Base-by-base conservation (phyloP, 2,113 vertebrate genomes). In the Electrona antarctica region DNA sequence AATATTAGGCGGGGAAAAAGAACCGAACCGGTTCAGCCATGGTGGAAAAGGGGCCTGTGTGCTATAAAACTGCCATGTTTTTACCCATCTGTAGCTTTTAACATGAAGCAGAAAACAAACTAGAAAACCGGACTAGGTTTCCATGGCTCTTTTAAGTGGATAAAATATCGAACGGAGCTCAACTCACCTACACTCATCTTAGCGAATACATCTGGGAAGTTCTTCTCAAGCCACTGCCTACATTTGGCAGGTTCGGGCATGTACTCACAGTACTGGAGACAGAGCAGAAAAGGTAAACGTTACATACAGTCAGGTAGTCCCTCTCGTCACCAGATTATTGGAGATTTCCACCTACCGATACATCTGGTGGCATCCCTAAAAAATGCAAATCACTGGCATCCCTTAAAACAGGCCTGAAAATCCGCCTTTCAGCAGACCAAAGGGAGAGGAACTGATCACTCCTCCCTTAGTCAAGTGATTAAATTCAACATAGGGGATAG, bases 211-310 rank as follows among this genome's bases (percentile, higher is more conserved):
- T 96, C 95, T 71, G 98, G 98, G 78, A 98, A 99, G 90, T 99
- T 99, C 91, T 99, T 99, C 93, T 98, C 98, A 81, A 99, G 93
- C 98, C 98, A 99, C 7, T 98, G 97, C 81, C 97, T 95, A 87
- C 98, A 99, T 89, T 99, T 99, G 84, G 96, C 91, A 15, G 97
- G 96, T 88, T 99, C 97, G 7, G 98, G 98, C 98, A 99, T 99
- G 81, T 99, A 99, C 92, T 99, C 97, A 59, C 98, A 99, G 91
- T 99, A 99, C 98, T 99, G 72, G 7, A 65, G 48, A 78, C 33
- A 74, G 55, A 73, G 41, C 47, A 66, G 3, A 0, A 8, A 1
- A 64, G 2, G 71, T 5, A 67, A 15, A 73, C 12, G 64, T 12
- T 64, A 0, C 11, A 6, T 7, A 55, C 13, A n/a, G 11, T 6